phyloP scores from a whole-genome alignment of 2,888 invertebrate genomes.

The Sminthurides aquaticus region DNA sequence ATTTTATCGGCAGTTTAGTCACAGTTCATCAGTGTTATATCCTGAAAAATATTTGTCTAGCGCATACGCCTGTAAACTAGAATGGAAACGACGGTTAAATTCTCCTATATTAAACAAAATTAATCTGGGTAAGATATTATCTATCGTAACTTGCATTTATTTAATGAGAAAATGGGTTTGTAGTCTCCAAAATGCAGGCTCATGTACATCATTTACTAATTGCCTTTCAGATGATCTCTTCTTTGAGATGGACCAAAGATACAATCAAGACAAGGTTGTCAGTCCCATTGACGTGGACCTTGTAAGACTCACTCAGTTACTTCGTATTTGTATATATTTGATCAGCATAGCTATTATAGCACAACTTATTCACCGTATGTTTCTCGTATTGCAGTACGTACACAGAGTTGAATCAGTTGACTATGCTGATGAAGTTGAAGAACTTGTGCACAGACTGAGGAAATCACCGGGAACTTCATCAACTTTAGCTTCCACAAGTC shows the following conservation, averaged over 20 bases:
- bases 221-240: conserved; percentile 57
- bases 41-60: conserved; percentile 56
- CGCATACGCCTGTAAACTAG: conserved; percentile 62
- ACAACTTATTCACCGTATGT: background rate
- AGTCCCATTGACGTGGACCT: conserved; percentile 76
- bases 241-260: conserved; percentile 61
- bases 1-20: conserved; percentile 1
- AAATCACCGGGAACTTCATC: conserved; percentile 63
- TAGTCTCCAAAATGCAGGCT: too few species aligned
- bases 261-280: conserved; percentile 56
- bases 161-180: background rate
- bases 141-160: background rate
- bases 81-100: conserved; percentile 61
- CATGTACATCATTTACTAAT: background rate
- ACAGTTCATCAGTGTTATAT: background rate
- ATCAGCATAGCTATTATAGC: background rate
- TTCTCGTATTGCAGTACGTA: conserved; percentile 52
- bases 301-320: conserved; percentile 46
- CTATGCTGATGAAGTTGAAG: conserved; percentile 64
- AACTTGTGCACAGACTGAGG: conserved; percentile 64
- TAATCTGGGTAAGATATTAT: conserved; percentile 47
- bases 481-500: conserved; percentile 69
- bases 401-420: conserved; percentile 56
- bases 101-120: conserved; percentile 58
- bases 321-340: background rate